phyloP scores from a whole-genome alignment of 2,113 vertebrate species.

The Petaurus breviceps region DNA sequence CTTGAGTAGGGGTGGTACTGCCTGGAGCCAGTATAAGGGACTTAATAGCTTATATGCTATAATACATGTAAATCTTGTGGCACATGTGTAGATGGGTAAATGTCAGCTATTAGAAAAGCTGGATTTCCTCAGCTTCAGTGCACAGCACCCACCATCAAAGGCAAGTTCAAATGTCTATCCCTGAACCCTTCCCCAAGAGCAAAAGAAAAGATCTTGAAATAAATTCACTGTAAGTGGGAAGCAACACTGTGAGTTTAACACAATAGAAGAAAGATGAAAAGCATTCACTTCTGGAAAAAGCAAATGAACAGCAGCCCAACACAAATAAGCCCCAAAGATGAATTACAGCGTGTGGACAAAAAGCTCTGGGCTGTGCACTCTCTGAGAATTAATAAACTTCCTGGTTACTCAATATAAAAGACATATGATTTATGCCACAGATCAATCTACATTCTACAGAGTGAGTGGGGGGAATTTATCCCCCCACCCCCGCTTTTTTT shows the following conservation, averaged over 20 bases:
- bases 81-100: not conserved
- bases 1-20: not conserved
- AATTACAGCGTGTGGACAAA: constrained; percentile 48
- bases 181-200: not conserved
- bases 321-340: constrained; percentile 47
- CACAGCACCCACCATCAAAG: not conserved
- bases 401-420: constrained; percentile 45
- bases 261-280: constrained; percentile 19
- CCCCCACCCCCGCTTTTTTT: constrained; percentile 30
- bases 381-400: constrained; percentile 64
- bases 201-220: constrained; percentile 27
- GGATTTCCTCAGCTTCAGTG: not conserved
- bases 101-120: not conserved
- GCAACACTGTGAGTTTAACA: constrained; percentile 14
- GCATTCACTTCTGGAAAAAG: constrained; percentile 1
- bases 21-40: not conserved
- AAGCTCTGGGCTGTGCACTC: constrained; percentile 50
- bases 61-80: not conserved
- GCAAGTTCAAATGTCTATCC: not conserved
- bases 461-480: constrained; percentile 7
- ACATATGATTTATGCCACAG: constrained; percentile 60
- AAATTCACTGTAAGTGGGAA: constrained; percentile 29
- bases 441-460: constrained; percentile 42
- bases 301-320: not conserved
- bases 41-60: not conserved